A percentile compares a stretch with the other conserved stretches of the same genome.
Conservation (phyloP, 2,888 invertebrate species). For the Unio delphinus region DNA sequence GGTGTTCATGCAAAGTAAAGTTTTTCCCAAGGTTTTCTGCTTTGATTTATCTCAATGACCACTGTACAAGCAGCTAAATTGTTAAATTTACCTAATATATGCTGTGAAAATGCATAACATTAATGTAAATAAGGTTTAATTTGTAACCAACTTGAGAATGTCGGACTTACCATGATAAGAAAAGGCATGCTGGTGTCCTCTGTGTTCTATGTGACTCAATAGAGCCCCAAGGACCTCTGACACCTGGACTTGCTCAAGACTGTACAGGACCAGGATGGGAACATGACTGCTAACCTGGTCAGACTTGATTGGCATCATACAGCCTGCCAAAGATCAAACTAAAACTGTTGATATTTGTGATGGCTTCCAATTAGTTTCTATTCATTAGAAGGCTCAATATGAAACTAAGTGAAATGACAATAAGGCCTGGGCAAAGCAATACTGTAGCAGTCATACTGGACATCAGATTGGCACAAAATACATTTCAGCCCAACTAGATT, state of each 20-base stretch:
- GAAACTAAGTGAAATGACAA: no score
- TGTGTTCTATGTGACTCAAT: constrained; percentile 56
- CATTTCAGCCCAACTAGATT: no score
- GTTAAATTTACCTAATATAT: no score
- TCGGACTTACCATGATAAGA: constrained; percentile 38
- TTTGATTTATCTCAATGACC: no score
- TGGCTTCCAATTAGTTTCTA: no score
- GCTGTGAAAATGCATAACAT: background rate
- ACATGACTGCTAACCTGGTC: constrained; percentile 21
- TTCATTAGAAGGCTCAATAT: background rate
- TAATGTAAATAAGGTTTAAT: background rate
- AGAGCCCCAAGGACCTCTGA: constrained; percentile 61
- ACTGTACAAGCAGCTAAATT: no score
- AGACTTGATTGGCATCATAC: constrained; percentile 43
- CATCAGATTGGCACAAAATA: no score
- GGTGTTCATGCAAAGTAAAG: no score
- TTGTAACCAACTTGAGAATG: background rate
- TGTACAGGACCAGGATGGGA: constrained; percentile 64
- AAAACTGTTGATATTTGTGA: no score
- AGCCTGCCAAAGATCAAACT: constrained; percentile 44
- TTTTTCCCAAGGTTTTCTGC: no score
- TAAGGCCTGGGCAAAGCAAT: background rate
- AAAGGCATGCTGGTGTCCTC: constrained; percentile 58
- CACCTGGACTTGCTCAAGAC: constrained; percentile 60
- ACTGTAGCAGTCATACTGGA: no score